Base-by-base conservation (phyloP, 2,113 vertebrate species). In the Clarias macrocephalus region DNA sequence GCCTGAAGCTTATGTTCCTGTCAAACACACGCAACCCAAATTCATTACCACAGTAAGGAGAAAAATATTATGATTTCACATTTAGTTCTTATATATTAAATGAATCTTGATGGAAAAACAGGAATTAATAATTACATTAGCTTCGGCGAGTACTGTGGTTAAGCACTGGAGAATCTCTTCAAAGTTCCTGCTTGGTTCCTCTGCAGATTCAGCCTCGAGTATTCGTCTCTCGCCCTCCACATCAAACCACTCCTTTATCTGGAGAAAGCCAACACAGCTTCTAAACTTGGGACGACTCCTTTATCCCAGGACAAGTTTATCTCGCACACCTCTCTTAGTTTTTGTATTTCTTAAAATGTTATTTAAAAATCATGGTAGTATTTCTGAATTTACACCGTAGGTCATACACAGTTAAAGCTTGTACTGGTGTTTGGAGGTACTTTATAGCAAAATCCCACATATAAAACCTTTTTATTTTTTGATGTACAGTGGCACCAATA, bases 241-340 rank as follows among this genome's bases (percentile, higher is more conserved):
- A 0, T 95, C 94, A 92, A 98, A 95, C 98, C 98, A 99, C 87
- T 94, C 83, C 13, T 93, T 96, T 84, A 98, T 94, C 98, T 99
- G 91, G 42, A 81, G 66, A 12, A 75, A 59, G 66, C 63, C 19
- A 54, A 0, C 12, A 25, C 33, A 1, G 13, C 59, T 72, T 57
- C 15, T 42, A 79, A 28, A 62, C 13, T 8, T 12, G 25, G 30
- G 8, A 33, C 9, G 28, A 33, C 56, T 28, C 25, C 33, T 12
- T 3, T 21, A 16, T 19, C 33, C 19, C 57, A 23, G 5, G 21
- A 8, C 30, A 30, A 57, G 28, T 16, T 57, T 72, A 56, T 76
- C 37, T 52, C 5, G 1, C 11, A n/a, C 3, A 75, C 10, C 4
- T 52, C 19, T 52, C 37, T 42, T 25, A 25, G 42, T 48, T 11